phyloP scores from a whole-genome alignment of 1,140 invertebrate genomes.

The Zophobas morio region DNA sequence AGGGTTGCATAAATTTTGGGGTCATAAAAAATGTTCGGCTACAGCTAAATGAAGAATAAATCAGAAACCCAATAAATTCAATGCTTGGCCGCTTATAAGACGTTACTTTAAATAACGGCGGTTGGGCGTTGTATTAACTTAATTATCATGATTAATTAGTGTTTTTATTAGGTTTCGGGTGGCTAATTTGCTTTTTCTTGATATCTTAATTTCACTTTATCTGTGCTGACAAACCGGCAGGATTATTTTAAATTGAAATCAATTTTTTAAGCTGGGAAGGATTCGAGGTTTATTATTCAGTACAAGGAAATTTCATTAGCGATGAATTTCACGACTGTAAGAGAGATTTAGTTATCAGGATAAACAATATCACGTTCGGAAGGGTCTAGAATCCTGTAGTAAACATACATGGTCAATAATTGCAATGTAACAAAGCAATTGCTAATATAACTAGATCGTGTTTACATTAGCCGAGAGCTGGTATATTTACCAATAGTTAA shows the following conservation, averaged over 20 bases:
- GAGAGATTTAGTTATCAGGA: constrained; percentile 12
- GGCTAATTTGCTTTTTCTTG: constrained; percentile 30
- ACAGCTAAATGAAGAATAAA: constrained; percentile 22
- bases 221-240: neutral
- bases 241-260: constrained; percentile 27
- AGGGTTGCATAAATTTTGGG: constrained; percentile 22
- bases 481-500: neutral
- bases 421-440: constrained; percentile 25
- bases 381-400: constrained; percentile 24
- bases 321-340: constrained; percentile 26
- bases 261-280: constrained; percentile 15
- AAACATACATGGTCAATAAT: constrained; percentile 34
- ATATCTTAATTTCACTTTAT: constrained; percentile 27
- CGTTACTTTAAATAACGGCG: constrained; percentile 30
- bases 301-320: constrained; percentile 9
- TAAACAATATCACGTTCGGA: constrained; percentile 35
- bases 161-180: constrained; percentile 35
- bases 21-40: constrained; percentile 10
- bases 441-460: constrained; percentile 17
- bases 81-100: constrained; percentile 14
- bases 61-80: constrained; percentile 22
- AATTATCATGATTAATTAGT: constrained; percentile 37
- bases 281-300: constrained; percentile 18
- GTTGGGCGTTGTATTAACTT: constrained; percentile 31
- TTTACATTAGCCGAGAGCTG: neutral